Base-by-base conservation (phyloP, 2,888 invertebrate species). In the Cyaniris semiargus region DNA sequence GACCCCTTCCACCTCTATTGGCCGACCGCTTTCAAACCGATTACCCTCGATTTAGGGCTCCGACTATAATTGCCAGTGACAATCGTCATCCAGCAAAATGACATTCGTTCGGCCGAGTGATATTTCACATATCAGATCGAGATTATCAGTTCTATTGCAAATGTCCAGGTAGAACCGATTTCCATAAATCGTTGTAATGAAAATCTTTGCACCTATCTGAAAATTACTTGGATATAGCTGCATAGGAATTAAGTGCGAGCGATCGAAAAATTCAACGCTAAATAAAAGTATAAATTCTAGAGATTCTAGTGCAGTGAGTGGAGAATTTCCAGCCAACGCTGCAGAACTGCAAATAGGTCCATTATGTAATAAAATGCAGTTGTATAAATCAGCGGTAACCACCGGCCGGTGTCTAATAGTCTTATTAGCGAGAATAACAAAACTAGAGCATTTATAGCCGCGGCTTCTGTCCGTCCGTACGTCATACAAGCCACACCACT, bases 41-140 rank as follows among this genome's bases (percentile, higher is more conserved):
- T 77, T 77, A 77, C 72, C 76, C 56, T 56, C 58, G 58, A 56
- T 72, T 72, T 77, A 44, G 76, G 58, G 58, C 72, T 71, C 76
- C 56, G 34, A 53, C 23, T 77, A 38, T 44, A 70, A 76, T 58
- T 72, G 76, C 53, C 58, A n/a, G 8, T 38, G 71, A 58, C 44
- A 71, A 56, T 72, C 21, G 72, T 58, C 82, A 83, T 83, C 15
- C 31, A 74, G 82, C 81, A 80, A 81, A 80, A 84, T 83, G 83
- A 83, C 81, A 80, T 81, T 80, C 81, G 82, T 83, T 83, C 84
- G 81, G 83, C 81, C 83, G 83, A 86, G 85, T 86, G 82, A 85
- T 87, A 84, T 85, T 84, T 86, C 84, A 85, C 83, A 83, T 81
- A 82, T 83, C 76, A 70, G 72, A 56, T 76, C 21, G 76, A 71